Evolutionary conservation across 2,113 vertebrate genomes (phyloP), one percentile per base, ranked within the genome.

Genomic region (Kryptolebias marmoratus): DNA sequence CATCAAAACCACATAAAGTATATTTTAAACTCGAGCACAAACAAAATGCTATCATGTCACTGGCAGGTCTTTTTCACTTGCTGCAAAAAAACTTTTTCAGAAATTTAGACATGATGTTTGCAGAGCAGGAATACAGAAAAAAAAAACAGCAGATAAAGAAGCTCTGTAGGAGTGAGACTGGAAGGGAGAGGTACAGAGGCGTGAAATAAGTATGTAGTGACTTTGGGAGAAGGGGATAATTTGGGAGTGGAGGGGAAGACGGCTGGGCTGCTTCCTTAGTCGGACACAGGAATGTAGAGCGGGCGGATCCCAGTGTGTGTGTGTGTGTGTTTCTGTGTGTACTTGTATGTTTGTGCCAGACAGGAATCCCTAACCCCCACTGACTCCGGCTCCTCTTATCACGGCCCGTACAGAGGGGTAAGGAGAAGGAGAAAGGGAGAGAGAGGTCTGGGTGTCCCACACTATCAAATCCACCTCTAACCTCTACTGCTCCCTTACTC

Each of bases 351-450:
- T 86, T 75, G 84, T 90, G 89, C 89, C 92, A 92, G 93, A 93
- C 88, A 93, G 88, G 78, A 94, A 93, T 89, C 90, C 90, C 84
- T 93, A 91, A 94, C 93, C 93, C 91, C 94, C 90, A 91, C 92
- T 92, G 81, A 90, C 67, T 89, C 72, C 75, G 91, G 90, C 93
- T 90, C 90, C 92, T 89, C 90, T 94, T 94, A 94, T 93, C 92
- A 93, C 87, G 77, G 81, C 68, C 80, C 69, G 71, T 84, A 82
- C 73, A 87, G 75, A 87, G 80, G 87, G 83, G 76, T 79, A 79
- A 80, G 73, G 36, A 69, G 85, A 61, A 64, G 68, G 64, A 60
- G 70, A 45, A 22, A 56, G 44, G 30, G 65, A 42, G 49, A 61
- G 70, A 39, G 53, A 67, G 85, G 68, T 79, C 71, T 81, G 80